phyloP scores from a whole-genome alignment of 2,113 vertebrate genomes.

The Stomatorhinus ivindoensis region DNA sequence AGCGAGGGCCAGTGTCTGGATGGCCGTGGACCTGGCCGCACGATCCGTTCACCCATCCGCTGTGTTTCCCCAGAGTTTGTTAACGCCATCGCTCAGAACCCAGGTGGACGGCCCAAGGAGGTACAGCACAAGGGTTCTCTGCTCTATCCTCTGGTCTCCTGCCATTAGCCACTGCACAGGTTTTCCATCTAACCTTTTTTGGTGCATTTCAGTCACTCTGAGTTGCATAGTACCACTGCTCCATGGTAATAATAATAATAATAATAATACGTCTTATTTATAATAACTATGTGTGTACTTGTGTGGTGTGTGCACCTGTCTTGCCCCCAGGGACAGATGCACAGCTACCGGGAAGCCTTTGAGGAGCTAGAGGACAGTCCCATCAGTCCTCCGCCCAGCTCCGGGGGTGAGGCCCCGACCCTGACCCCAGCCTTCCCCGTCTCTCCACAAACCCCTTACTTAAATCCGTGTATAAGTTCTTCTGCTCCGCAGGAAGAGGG shows the following conservation, averaged over 20 bases:
- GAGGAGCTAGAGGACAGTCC: slow-evolving; percentile 82
- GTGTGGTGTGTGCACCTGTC: slow-evolving; percentile 2
- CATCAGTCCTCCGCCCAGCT: slow-evolving; percentile 63
- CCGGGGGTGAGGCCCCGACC: slow-evolving; percentile 81
- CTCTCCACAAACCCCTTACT: slow-evolving; percentile 71
- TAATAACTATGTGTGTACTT: background rate
- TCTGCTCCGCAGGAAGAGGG: slow-evolving; percentile 49
- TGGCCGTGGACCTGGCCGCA: slow-evolving; percentile 47
- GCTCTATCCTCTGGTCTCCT: background rate
- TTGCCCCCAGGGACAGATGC: slow-evolving; percentile 78
- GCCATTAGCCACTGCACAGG: background rate
- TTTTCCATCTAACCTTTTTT: background rate
- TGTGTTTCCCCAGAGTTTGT: slow-evolving; percentile 88
- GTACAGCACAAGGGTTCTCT: slow-evolving; percentile 48
- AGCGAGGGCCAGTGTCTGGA: slow-evolving; percentile 77
- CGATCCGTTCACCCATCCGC: slow-evolving; percentile 76
- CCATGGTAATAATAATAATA: background rate
- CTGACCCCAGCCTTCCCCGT: slow-evolving; percentile 69
- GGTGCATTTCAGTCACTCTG: background rate
- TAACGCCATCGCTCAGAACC: slow-evolving; percentile 87
- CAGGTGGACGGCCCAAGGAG: slow-evolving; percentile 93
- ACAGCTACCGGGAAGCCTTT: slow-evolving; percentile 96
- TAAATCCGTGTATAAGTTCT: slow-evolving; percentile 70
- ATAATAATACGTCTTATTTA: background rate
- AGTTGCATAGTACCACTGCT: background rate